phyloP scores from a whole-genome alignment of 1,140 invertebrate genomes.

The Liolophura sinensis region DNA sequence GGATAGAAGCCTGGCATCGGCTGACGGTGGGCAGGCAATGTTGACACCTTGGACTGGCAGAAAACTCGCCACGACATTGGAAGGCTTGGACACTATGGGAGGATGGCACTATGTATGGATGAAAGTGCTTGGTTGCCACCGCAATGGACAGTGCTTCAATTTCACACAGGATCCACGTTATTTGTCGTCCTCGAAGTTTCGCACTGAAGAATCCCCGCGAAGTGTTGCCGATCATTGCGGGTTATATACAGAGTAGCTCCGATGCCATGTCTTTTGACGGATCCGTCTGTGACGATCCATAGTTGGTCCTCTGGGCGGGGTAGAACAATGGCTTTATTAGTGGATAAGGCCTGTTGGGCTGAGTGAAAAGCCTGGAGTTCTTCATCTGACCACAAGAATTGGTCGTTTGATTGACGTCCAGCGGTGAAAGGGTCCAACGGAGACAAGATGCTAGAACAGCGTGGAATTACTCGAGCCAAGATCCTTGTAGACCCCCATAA shows the following conservation, averaged over 20 bases:
- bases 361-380: too few species aligned
- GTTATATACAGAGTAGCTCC: too few species aligned
- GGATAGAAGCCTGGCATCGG: conserved; percentile 16
- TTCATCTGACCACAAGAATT: too few species aligned
- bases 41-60: conserved; percentile 19
- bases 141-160: conserved; percentile 26
- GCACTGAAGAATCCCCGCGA: conserved; percentile 24
- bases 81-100: conserved; percentile 18
- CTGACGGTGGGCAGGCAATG: conserved; percentile 24
- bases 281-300: conserved; percentile 16
- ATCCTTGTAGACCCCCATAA: too few species aligned
- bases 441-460: too few species aligned
- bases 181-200: conserved; percentile 18
- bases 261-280: conserved; percentile 11
- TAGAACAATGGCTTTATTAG: too few species aligned
- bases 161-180: conserved; percentile 28
- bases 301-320: conserved; percentile 1
- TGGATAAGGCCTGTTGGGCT: too few species aligned
- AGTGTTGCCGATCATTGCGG: conserved; percentile 14
- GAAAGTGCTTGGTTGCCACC: too few species aligned
- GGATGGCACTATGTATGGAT: conserved; percentile 14
- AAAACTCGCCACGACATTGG: conserved; percentile 24
- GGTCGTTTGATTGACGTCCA: too few species aligned
- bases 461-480: too few species aligned
- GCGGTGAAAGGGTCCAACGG: too few species aligned